Evolutionary conservation across 2,113 vertebrate genomes (phyloP).

Genomic region (Pogonocichla stellata): DNA sequence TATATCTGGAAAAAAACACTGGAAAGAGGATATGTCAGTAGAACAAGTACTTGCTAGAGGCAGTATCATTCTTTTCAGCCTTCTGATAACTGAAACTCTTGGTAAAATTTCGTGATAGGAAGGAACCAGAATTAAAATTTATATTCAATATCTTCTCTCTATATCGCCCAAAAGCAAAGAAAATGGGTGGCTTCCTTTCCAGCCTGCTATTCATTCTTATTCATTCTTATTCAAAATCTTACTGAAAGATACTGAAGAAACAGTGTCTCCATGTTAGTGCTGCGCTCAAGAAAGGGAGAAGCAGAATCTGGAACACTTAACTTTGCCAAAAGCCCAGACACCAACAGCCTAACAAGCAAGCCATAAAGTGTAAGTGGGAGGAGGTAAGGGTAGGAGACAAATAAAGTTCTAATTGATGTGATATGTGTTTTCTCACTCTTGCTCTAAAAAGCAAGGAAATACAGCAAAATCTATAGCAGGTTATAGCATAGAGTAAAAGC

Average conservation of each 20-base stretch:
- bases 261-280: background rate
- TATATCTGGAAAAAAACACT: background rate
- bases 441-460: background rate
- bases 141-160: background rate
- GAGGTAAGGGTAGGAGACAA: background rate
- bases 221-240: background rate
- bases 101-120: background rate
- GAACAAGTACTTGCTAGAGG: background rate
- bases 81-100: background rate
- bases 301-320: background rate
- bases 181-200: background rate
- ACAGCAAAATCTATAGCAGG: background rate
- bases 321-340: background rate
- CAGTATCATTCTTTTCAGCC: background rate
- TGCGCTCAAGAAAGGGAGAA: background rate
- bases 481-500: background rate
- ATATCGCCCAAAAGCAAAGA: background rate
- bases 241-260: background rate
- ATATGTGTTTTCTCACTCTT: background rate
- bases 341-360: background rate
- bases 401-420: background rate
- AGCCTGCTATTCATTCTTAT: background rate
- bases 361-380: background rate
- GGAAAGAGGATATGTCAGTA: background rate
- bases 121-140: background rate